Evolutionary conservation across 2,797 vertebrate genomes (phyloP), one percentile per base, ranked within the genome.

Genomic region (Eutrigla gurnardus): DNA sequence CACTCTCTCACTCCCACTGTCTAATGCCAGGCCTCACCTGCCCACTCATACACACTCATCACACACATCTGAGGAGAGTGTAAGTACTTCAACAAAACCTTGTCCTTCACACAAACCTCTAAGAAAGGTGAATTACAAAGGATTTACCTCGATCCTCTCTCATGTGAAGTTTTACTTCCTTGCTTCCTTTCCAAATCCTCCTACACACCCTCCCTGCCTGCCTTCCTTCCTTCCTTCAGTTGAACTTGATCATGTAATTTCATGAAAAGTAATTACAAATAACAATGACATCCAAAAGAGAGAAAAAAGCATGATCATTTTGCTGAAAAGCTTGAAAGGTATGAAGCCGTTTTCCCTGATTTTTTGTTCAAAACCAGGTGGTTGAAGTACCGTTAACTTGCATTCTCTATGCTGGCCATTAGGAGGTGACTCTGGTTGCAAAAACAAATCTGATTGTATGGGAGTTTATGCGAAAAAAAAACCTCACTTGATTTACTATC

Each of bases 1-100:
- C 77, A 66, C 78, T 80, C 74, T 52, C 77, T 73, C 65, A 64
- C 75, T 73, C 65, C 68, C 70, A 47, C 77, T 74, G 82, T 65
- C 73, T 81, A 73, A 73, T 73, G 65, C 58, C 81, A 61, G 61
- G 75, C 73, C 86, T 91, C 84, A 93, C 92, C 91, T 92, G 89
- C 80, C 47, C 85, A 69, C 59, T 75, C 75, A 70, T 66, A 61
- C 73, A 52, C 73, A 75, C 71, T 67, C 78, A 61, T 61, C 73
- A 67, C 77, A 75, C 72, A 71, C 71, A 82, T 68, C 73, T 68
- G 70, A 77, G 18, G 58, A 73, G 36, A 11, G 43, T 11, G 17
- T 73, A 65, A 64, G 53, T 17, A 54, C 54, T 47, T 70, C 35
- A 36, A 65, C 58, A 75, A 54, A 80, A 32, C 49, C n/a, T 18